Percentiles rank a stretch among this genome's conserved stretches.
These are phyloP conservation scores for Acanthopleura granulata DNA, from an alignment of 2,888 invertebrate species.

Conservation along the genomic window DNA sequence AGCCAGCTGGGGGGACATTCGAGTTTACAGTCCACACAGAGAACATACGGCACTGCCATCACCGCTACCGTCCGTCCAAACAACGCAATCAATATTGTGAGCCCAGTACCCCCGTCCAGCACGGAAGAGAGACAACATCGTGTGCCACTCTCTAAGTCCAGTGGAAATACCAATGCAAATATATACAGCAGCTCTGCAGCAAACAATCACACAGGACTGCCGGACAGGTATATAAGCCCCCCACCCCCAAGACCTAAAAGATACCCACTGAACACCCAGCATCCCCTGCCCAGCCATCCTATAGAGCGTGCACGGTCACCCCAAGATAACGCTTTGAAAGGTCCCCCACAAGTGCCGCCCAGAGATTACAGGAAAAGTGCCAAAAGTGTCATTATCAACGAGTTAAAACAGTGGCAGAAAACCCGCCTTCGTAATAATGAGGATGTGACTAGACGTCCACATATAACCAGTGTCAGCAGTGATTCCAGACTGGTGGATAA, in stretches of 20 bases:
- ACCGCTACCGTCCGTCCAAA: constrained; percentile 77
- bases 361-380: constrained; percentile 42
- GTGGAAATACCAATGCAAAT: constrained; percentile 6
- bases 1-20: not conserved
- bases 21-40: not conserved
- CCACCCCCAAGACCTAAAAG: constrained; percentile 43
- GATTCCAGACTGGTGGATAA: constrained; percentile 37
- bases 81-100: constrained; percentile 73
- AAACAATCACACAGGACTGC: not conserved
- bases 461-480: constrained; percentile 19
- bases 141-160: not conserved
- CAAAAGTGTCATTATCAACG: constrained; percentile 39
- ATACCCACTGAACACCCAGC: not conserved
- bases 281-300: constrained; percentile 26
- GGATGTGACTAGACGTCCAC: not conserved
- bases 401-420: constrained; percentile 56
- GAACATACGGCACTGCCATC: constrained; percentile 63
- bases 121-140: not conserved
- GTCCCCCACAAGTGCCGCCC: constrained; percentile 54
- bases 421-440: constrained; percentile 31
- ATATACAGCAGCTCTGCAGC: not conserved
- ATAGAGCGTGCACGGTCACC: constrained; percentile 22
- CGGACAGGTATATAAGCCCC: not conserved
- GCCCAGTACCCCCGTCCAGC: not conserved
- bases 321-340: constrained; percentile 22